phyloP scores from a whole-genome alignment of 2,888 invertebrate genomes.

The Synergus laeviventris region DNA sequence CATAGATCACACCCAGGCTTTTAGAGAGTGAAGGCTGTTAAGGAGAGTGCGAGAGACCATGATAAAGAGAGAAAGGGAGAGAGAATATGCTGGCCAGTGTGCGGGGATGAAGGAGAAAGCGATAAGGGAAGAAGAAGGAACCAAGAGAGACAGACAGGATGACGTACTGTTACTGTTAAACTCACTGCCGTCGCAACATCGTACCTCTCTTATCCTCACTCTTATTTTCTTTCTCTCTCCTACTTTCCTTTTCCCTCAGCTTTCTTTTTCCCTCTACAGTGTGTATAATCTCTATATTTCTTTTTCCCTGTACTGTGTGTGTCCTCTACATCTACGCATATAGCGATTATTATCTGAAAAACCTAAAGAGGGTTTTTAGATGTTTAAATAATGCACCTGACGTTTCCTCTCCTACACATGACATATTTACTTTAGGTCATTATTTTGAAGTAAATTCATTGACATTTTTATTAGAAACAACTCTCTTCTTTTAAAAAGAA shows the following conservation, averaged over 20 bases:
- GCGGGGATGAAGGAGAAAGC: slow-evolving; percentile 48
- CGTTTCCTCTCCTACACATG: no score
- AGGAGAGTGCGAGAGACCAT: slow-evolving; percentile 72
- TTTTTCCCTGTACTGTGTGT: no score
- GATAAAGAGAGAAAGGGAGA: slow-evolving; percentile 40
- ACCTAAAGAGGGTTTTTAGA: no score
- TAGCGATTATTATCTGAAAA: no score
- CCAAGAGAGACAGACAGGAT: slow-evolving; percentile 40
- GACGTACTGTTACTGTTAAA: slow-evolving; percentile 65
- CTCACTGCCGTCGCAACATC: slow-evolving; percentile 61
- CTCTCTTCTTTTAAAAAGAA: no score
- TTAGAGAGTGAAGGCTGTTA: slow-evolving; percentile 80
- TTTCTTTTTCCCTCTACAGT: slow-evolving; percentile 4
- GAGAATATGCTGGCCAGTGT: slow-evolving; percentile 8
- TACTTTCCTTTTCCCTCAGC: slow-evolving; percentile 38
- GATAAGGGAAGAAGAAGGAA: slow-evolving; percentile 43
- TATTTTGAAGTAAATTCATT: no score
- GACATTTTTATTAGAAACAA: no score
- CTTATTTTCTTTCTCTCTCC: slow-evolving; percentile 36
- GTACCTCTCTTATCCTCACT: slow-evolving; percentile 47
- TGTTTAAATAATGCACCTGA: no score
- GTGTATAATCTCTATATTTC: not conserved
- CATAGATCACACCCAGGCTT: slow-evolving; percentile 81
- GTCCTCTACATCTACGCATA: no score
- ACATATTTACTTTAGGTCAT: no score